Conservation (phyloP, 2,797 vertebrate species). For the Siniperca obscura region DNA sequence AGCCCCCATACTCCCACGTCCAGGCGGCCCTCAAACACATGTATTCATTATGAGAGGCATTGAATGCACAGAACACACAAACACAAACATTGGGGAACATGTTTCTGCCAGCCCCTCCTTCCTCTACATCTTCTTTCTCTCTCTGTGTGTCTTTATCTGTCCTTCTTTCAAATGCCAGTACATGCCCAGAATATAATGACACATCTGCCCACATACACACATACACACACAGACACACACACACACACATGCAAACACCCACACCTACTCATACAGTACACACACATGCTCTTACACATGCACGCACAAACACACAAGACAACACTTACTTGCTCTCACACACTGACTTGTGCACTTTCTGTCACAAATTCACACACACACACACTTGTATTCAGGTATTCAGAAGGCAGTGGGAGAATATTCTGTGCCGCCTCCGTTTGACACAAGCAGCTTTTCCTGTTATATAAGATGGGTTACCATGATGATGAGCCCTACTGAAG, state of each 20-base stretch:
- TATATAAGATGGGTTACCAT: constrained; percentile 76
- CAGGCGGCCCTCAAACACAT: constrained; percentile 72
- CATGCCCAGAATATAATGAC: constrained; percentile 39
- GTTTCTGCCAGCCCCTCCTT: constrained; percentile 33
- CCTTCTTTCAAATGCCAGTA: constrained; percentile 61
- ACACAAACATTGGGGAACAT: constrained; percentile 41
- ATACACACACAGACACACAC: constrained; percentile 19
- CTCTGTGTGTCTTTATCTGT: constrained; percentile 45
- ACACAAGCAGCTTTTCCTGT: constrained; percentile 77
- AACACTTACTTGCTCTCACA: constrained; percentile 12
- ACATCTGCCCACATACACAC: constrained; percentile 4
- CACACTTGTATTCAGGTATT: constrained; percentile 57
- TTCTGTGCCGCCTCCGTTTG: constrained; percentile 60
- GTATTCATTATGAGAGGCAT: constrained; percentile 73
- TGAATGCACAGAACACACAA: constrained; percentile 54
- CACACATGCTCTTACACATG: constrained; percentile 13
- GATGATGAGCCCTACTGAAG: constrained; percentile 59
- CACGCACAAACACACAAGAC: constrained; percentile 44
- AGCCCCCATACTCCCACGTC: constrained; percentile 78
- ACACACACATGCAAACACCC: not conserved
- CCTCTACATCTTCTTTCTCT: constrained; percentile 22
- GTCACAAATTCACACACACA: constrained; percentile 18
- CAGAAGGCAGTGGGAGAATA: constrained; percentile 61
- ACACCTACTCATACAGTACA: constrained; percentile 1
- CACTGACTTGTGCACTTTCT: constrained; percentile 21